Percentiles rank a stretch among this genome's conserved stretches.
Conservation (phyloP, 2,888 invertebrate species). For the Ectropis crepuscularia region DNA sequence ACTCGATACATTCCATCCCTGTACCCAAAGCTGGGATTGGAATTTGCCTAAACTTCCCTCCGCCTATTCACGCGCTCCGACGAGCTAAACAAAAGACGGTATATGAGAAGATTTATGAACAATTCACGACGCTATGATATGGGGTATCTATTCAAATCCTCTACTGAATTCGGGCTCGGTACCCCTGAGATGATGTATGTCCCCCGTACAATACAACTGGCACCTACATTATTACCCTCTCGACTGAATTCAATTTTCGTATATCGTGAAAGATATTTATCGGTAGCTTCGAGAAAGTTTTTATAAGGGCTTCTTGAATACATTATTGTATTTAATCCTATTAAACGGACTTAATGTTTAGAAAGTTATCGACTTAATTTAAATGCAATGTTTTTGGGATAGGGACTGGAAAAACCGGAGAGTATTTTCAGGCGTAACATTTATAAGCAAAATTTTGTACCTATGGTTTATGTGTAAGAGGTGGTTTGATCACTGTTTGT, state of each 20-base stretch:
- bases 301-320: constrained; percentile 32
- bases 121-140: constrained; percentile 79
- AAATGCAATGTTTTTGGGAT: too few relatives aligned
- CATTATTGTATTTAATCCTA: constrained; percentile 17
- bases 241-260: constrained; percentile 57
- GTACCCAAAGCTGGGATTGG: constrained; percentile 55
- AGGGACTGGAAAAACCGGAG: too few relatives aligned
- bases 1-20: constrained; percentile 25
- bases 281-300: constrained; percentile 28
- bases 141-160: constrained; percentile 77
- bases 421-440: too few relatives aligned
- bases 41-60: constrained; percentile 61
- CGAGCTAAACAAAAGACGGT: constrained; percentile 76
- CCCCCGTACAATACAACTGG: constrained; percentile 59
- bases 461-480: too few relatives aligned
- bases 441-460: too few relatives aligned
- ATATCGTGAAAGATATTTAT: constrained; percentile 40
- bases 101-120: constrained; percentile 79
- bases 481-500: too few relatives aligned
- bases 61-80: constrained; percentile 47
- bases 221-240: constrained; percentile 49
- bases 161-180: constrained; percentile 68
- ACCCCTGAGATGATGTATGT: constrained; percentile 67
- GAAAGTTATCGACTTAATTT: too few relatives aligned
- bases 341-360: not conserved